Evolutionary conservation across 2,888 invertebrate genomes (phyloP), one percentile per base, ranked within the genome.

Genomic region (Pandemis corylana): DNA sequence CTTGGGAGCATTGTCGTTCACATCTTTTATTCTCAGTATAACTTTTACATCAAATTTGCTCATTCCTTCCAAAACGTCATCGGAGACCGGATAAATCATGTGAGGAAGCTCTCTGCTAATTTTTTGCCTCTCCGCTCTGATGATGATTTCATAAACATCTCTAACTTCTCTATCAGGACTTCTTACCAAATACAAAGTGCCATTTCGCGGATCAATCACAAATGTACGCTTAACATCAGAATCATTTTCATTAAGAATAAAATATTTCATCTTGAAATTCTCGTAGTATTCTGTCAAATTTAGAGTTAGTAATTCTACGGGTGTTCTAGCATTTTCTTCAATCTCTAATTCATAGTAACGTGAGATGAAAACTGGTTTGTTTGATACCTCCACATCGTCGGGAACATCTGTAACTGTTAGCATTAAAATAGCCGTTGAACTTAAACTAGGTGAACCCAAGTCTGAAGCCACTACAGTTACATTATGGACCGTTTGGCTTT

Each of bases 381-480:
- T 91, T 10, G 89, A 89, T 51, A 93, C 84, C 83, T 93, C 94
- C 15, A 91, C 83, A 71, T 95, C 95, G 82, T 96, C 96, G 2
- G 96, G 95, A 9, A 96, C 94, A 84, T 97, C 96, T 72, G 96
- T 95, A 0, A 97, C 95, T 63, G 95, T 96, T 7, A 97, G 94
- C 68, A 96, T 90, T 10, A 97, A 89, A 53, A 97, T 85, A 2
- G 98, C 98, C 0, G 97, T 97, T 0, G 98, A 96, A 75, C 97
- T 97, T 4, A 97, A 91, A 81, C 97, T 97, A 0, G 98, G 98
- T 56, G 96, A 97, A 0, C 98, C 98, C 71, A 98, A 94, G 90
- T 98, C 98, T 0, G 97, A 97, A 0, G 98, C 98, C 2, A 97
- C 95, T 0, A 98, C 95, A 0, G 97, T 97, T 0, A 98, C 94